Percentiles rank a stretch among this genome's conserved stretches.
Conservation (phyloP, 2,797 vertebrate genomes). For the Nyctalus aviator region DNA sequence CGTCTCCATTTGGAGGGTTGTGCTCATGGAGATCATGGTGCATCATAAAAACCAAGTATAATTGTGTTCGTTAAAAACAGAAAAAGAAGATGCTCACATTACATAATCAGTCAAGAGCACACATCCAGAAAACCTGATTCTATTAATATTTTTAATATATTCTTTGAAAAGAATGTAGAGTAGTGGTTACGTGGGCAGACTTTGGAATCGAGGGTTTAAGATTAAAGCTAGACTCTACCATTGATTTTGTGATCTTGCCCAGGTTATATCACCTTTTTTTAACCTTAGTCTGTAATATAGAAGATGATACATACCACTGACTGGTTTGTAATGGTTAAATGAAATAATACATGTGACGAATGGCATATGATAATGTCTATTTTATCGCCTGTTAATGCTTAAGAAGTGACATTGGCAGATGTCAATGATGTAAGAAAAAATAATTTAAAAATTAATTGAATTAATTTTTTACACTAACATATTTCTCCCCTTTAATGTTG, state of each 20-base stretch:
- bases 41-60: neutral
- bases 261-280: neutral
- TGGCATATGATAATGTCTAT: neutral
- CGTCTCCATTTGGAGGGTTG: neutral
- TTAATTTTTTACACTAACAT: slow-evolving; percentile 17
- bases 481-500: slow-evolving; percentile 28
- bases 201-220: neutral
- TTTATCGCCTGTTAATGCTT: slow-evolving; percentile 29
- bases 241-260: slow-evolving; percentile 27
- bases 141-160: neutral
- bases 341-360: neutral
- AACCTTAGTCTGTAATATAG: neutral
- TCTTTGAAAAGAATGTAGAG: neutral
- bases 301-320: neutral
- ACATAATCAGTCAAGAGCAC: neutral
- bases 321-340: neutral
- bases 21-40: neutral
- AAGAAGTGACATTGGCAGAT: neutral
- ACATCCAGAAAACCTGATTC: neutral
- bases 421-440: neutral
- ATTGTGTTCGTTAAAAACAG: slow-evolving; percentile 31
- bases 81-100: neutral
- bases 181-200: neutral
- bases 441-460: neutral
- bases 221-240: neutral